A percentile compares a stretch with the other conserved stretches of the same genome.
Conservation (phyloP, 2,888 invertebrate species). For the Pterostichus madidus region DNA sequence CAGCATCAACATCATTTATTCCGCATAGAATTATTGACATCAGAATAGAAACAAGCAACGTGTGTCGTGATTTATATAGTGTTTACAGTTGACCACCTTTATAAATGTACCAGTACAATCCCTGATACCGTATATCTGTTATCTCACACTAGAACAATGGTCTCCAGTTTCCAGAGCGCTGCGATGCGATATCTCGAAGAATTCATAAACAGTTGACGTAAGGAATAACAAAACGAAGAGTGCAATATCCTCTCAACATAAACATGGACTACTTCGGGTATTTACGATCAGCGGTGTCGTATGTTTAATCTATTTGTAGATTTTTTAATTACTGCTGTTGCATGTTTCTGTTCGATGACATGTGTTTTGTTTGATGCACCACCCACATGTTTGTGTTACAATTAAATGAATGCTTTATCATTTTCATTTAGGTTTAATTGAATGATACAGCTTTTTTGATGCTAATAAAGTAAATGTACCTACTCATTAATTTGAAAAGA, state of each 20-base stretch:
- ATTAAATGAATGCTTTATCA: slow-evolving; percentile 16
- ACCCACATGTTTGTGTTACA: slow-evolving; percentile 33
- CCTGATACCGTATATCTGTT: not conserved
- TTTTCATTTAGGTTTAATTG: slow-evolving; percentile 9
- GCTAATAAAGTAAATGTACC: not conserved
- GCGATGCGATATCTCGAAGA: slow-evolving; percentile 32
- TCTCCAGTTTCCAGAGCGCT: slow-evolving; percentile 14
- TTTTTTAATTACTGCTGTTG: slow-evolving; percentile 54
- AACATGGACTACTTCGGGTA: slow-evolving; percentile 65
- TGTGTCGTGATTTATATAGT: not conserved
- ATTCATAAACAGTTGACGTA: slow-evolving; percentile 64
- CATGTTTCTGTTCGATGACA: slow-evolving; percentile 42
- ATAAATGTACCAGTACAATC: not conserved
- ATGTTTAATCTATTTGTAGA: slow-evolving; percentile 54
- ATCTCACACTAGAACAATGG: slow-evolving; percentile 13
- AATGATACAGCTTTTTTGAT: not conserved
- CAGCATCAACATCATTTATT: too few species aligned
- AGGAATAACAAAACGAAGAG: slow-evolving; percentile 56
- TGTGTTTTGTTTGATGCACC: slow-evolving; percentile 23
- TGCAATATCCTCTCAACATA: slow-evolving; percentile 64
- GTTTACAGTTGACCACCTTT: slow-evolving; percentile 1
- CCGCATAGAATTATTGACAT: not conserved
- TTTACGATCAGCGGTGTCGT: slow-evolving; percentile 31
- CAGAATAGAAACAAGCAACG: not conserved
- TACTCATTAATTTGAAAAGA: too few species aligned